Evolutionary conservation across 2,113 vertebrate genomes (phyloP).

Genomic region (Mustela nigripes): DNA sequence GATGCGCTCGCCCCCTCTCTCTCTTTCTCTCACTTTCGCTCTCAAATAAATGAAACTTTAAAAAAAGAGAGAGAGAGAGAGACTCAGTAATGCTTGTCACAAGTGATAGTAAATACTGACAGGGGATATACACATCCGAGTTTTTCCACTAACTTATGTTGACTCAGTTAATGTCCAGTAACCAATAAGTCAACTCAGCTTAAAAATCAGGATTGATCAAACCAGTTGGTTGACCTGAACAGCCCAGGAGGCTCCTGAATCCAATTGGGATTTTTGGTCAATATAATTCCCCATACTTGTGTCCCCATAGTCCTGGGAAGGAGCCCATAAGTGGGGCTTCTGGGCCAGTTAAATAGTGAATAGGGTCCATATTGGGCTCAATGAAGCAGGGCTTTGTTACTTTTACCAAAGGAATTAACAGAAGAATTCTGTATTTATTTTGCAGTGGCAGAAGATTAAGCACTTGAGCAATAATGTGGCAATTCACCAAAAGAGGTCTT

Average conservation of each 20-base stretch:
- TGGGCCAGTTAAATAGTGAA: conserved; percentile 57
- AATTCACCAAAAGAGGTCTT: conserved; percentile 78
- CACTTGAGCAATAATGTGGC: conserved; percentile 75
- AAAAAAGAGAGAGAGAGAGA: background rate
- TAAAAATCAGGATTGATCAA: conserved; percentile 31
- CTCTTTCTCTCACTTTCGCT: background rate
- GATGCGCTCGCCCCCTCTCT: too few relatives aligned
- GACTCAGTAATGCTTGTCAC: background rate
- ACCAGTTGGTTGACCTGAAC: background rate
- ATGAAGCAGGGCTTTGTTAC: conserved; percentile 76
- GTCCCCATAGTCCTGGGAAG: background rate
- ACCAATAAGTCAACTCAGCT: background rate
- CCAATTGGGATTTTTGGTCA: background rate
- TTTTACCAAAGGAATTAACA: conserved; percentile 71
- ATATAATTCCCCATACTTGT: background rate
- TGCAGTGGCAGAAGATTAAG: conserved; percentile 78
- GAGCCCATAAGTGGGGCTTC: background rate
- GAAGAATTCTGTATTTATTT: conserved; percentile 78
- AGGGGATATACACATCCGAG: background rate
- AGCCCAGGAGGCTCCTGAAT: background rate
- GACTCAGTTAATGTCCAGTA: background rate
- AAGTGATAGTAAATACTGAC: background rate
- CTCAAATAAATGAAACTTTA: background rate
- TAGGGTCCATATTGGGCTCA: conserved; percentile 51
- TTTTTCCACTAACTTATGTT: background rate